Evolutionary conservation across 2,113 vertebrate species (phyloP), one percentile per base, ranked within the genome.

Genomic region (Gnathonemus longibarbis): DNA sequence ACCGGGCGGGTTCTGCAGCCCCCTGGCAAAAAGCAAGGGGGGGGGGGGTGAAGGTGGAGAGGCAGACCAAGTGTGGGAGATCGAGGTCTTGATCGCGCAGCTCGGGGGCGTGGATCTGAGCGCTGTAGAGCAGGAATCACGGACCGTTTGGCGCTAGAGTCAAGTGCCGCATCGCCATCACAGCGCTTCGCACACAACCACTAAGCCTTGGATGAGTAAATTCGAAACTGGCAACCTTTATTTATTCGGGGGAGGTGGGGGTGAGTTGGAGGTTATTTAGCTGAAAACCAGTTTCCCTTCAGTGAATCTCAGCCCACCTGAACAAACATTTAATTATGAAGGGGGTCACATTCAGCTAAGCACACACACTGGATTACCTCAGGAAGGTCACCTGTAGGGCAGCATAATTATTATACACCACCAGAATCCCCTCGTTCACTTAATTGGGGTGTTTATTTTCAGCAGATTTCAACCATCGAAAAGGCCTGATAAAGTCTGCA

Each of bases 1-100:
- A n/a, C 83, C 21, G 24, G 10, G 46, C 83, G 8, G n/a, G 83
- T 85, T 85, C 24, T 35, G 10, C 89, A 90, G 88, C 89, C 88
- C 90, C 94, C 90, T 91, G 87, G 91, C 93, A 93, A 94, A 85
- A 46, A 24, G 42, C 42, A 0, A 0, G 8, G 31, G 31, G 24
- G 45, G 80, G 35, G 42, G 42, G 39, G 7, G 3, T 31, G n/a
- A 5, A 85, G n/a, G 46, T 49, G 19, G 83, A 13, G 19, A 45
- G 24, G 45, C 45, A 49, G 83, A 49, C 83, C 6, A 17, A 80
- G 0, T 15, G 91, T 88, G 91, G 92, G 90, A 93, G 49, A 88
- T n/a, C 17, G 70, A 77, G 70, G 70, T 39, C 70, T 35, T 66
- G 58, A 66, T 24, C 13, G 70, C 4, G 15, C 70, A 13, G 70